A percentile compares a stretch with the other conserved stretches of the same genome.
These are phyloP conservation scores for Lasioglossum malachurum DNA, from an alignment of 2,888 invertebrate genomes.

Conservation along the genomic window DNA sequence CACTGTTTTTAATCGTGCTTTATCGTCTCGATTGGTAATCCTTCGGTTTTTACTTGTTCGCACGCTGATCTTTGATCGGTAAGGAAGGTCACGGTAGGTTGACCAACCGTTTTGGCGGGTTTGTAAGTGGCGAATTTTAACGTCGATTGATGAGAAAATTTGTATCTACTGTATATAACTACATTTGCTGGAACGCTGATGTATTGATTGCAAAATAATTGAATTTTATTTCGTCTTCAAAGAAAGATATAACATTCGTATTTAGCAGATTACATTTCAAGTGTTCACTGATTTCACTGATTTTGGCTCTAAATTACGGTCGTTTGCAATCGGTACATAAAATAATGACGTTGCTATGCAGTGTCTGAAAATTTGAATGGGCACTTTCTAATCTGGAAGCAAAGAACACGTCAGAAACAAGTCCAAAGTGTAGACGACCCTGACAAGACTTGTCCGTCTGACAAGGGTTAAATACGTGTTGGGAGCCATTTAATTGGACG, in stretches of 20 bases:
- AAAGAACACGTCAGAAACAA: background rate
- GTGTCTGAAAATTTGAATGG: background rate
- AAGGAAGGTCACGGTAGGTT: background rate
- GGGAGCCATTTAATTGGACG: conserved; percentile 41
- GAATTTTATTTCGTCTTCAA: no score
- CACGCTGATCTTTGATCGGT: background rate
- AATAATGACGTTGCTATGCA: no score
- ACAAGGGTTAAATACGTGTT: background rate
- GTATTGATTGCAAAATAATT: no score
- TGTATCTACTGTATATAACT: no score
- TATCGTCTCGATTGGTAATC: background rate
- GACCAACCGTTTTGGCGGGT: no score
- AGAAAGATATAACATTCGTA: no score
- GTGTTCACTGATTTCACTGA: background rate
- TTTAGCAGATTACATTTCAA: no score
- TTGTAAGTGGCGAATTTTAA: no score
- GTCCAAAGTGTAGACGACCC: background rate
- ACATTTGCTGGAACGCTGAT: no score
- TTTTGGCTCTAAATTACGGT: no score
- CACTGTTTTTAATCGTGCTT: background rate
- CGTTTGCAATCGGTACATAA: no score
- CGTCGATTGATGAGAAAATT: background rate
- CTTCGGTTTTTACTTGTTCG: background rate
- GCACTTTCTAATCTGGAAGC: background rate
- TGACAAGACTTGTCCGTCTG: background rate